A percentile compares a stretch with the other conserved stretches of the same genome.
Evolutionary conservation across 2,797 vertebrate genomes (phyloP).

Genomic region (Sciaenops ocellatus): DNA sequence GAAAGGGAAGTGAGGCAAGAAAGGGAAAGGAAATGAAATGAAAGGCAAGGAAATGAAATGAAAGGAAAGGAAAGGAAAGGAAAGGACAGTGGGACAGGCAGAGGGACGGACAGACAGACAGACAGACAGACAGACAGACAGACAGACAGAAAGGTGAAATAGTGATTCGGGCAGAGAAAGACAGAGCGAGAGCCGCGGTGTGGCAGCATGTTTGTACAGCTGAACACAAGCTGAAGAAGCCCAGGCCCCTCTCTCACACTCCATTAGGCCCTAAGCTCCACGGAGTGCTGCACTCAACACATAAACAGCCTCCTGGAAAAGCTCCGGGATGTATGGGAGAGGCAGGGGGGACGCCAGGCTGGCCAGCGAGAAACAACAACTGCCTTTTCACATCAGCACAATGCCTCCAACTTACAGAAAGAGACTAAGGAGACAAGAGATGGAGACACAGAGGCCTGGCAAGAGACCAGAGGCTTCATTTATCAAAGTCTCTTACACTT

Average conservation of each 20-base stretch:
- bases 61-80: not conserved
- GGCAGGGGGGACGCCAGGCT: slow-evolving; percentile 72
- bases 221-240: slow-evolving; percentile 98
- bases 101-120: slow-evolving; percentile 17
- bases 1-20: not conserved
- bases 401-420: slow-evolving; percentile 72
- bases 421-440: slow-evolving; percentile 46
- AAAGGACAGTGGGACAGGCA: not conserved
- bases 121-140: not conserved
- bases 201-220: slow-evolving; percentile 97
- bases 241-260: slow-evolving; percentile 94
- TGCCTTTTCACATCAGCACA: slow-evolving; percentile 84
- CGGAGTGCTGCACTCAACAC: slow-evolving; percentile 94
- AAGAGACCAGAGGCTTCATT: slow-evolving; percentile 42
- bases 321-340: slow-evolving; percentile 85
- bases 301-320: slow-evolving; percentile 96
- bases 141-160: slow-evolving; percentile 38
- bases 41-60: not conserved
- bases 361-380: slow-evolving; percentile 86
- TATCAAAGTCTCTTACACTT: slow-evolving; percentile 10
- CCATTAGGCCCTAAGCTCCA: slow-evolving; percentile 95
- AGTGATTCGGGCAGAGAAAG: slow-evolving; percentile 45
- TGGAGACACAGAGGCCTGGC: slow-evolving; percentile 58
- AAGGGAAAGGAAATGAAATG: not conserved
- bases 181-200: slow-evolving; percentile 76